phyloP scores from a whole-genome alignment of 2,113 vertebrate genomes.

The Bos taurus region ARS-UCD2.0 NC_037356.1:37040501-37041000 shows the following conservation, averaged over 20 bases:
- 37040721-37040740: not conserved
- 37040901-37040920: not conserved
- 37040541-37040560: not conserved
- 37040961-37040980: not conserved
- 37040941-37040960: no score
- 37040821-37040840: not conserved
- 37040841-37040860: not conserved
- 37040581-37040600: not conserved
- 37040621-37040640: constrained; percentile 1
- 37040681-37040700: not conserved
- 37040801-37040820: not conserved
- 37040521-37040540: not conserved
- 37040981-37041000: not conserved
- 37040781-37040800: not conserved
- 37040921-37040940: not conserved
- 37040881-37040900: not conserved
- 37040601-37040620: not conserved
- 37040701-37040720: not conserved
- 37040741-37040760: not conserved
- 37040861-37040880: not conserved
- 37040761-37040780: not conserved
- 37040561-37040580: not conserved
- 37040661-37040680: not conserved
- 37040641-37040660: not conserved
- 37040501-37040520: not conserved